Percentiles rank a stretch among this genome's conserved stretches.
Evolutionary conservation across 2,888 invertebrate genomes (phyloP).

Genomic region (Tachina fera): DNA sequence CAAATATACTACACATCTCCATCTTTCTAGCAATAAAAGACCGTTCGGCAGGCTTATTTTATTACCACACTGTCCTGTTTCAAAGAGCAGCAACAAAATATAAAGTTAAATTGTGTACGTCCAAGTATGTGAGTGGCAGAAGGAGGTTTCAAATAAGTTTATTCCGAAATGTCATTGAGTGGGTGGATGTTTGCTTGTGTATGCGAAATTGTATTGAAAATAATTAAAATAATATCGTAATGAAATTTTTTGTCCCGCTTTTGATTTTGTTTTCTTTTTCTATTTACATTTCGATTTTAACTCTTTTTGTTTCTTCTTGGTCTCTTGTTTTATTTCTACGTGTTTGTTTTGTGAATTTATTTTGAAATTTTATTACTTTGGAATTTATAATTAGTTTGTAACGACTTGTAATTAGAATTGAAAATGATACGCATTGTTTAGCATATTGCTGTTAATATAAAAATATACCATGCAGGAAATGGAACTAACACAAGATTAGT

Average conservation of each 20-base stretch:
- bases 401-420: constrained; percentile 63
- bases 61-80: constrained; percentile 49
- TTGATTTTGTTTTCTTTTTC: constrained; percentile 6
- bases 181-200: constrained; percentile 5
- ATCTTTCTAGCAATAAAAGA: constrained; percentile 6
- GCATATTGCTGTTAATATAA: constrained; percentile 45
- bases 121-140: background rate
- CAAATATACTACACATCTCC: background rate
- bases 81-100: constrained; percentile 14
- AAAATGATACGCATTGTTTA: constrained; percentile 53
- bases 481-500: too few species aligned
- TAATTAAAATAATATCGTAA: constrained; percentile 60
- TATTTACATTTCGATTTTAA: constrained; percentile 21
- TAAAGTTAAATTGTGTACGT: background rate
- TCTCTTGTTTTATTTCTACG: constrained; percentile 5
- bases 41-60: constrained; percentile 44
- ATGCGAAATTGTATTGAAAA: constrained; percentile 38
- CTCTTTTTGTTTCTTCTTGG: constrained; percentile 45
- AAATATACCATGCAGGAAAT: too few species aligned
- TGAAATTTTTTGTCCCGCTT: constrained; percentile 53
- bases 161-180: constrained; percentile 1
- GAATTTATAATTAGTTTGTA: constrained; percentile 67
- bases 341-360: constrained; percentile 44
- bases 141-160: constrained; percentile 18
- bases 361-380: constrained; percentile 61